Percentiles rank a stretch among this genome's conserved stretches.
Conservation (phyloP, 2,888 invertebrate species). For the Himalopsyche anomala region DNA sequence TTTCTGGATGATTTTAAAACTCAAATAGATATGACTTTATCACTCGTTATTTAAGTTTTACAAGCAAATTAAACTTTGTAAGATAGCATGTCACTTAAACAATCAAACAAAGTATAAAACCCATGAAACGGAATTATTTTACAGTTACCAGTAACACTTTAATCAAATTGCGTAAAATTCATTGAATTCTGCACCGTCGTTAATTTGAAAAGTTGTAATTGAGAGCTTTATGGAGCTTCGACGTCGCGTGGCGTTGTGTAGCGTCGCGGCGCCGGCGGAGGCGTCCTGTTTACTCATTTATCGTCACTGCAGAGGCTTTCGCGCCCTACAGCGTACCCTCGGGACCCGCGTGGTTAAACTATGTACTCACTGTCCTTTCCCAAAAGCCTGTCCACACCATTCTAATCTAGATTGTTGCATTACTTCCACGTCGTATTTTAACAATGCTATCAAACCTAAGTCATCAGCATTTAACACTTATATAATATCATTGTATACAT, state of each 20-base stretch:
- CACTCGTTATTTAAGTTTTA: too few species aligned
- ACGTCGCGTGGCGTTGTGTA: background rate
- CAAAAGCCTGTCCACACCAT: background rate
- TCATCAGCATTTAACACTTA: too few species aligned
- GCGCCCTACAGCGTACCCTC: conserved; percentile 5
- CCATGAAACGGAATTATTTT: too few species aligned
- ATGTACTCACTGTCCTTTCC: background rate
- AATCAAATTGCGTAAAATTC: conserved; percentile 8
- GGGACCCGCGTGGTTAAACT: background rate
- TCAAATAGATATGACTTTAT: too few species aligned
- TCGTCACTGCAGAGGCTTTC: conserved; percentile 20
- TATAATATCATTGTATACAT: too few species aligned
- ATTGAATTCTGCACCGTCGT: background rate
- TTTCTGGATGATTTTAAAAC: too few species aligned
- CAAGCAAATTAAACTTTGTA: too few species aligned
- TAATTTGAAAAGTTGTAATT: conserved; percentile 31
- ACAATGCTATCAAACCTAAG: too few species aligned
- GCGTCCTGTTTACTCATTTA: conserved; percentile 25
- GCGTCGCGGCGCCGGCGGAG: conserved; percentile 20
- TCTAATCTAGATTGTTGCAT: background rate
- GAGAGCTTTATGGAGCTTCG: background rate
- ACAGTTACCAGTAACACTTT: too few species aligned
- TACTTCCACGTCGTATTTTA: too few species aligned
- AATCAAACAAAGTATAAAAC: too few species aligned
- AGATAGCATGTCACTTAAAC: too few species aligned